These are phyloP conservation scores for Chiridota heheva DNA, from an alignment of 35 echinoderm and acorn worm species.

Conservation along the genomic window DNA sequence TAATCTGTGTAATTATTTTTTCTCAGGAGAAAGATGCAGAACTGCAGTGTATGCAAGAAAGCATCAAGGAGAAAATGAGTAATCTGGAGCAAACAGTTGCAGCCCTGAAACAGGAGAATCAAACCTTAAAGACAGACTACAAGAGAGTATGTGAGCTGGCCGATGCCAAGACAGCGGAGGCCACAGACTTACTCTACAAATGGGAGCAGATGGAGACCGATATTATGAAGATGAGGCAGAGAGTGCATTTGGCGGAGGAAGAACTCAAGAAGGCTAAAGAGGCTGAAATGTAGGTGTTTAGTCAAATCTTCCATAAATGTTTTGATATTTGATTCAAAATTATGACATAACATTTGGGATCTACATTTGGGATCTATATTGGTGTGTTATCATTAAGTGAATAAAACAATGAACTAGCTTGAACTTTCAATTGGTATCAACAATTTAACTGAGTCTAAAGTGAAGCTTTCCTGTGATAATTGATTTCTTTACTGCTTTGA, in stretches of 20 bases:
- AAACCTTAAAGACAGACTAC: constrained; percentile 58
- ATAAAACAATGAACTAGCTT: not conserved
- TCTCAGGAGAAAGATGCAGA: constrained; percentile 43
- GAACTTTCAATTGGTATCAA: no score
- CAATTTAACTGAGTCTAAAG: no score
- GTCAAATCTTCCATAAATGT: not conserved
- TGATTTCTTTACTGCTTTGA: no score
- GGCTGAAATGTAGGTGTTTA: constrained; percentile 61
- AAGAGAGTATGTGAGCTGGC: constrained; percentile 81
- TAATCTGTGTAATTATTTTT: no score
- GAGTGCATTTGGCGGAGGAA: constrained; percentile 51
- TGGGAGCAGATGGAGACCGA: constrained; percentile 63
- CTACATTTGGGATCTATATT: not conserved
- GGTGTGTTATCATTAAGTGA: not conserved
- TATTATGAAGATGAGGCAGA: constrained; percentile 55
- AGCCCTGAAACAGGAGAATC: constrained; percentile 48
- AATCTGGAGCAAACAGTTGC: constrained; percentile 51
- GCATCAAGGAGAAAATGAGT: constrained; percentile 24
- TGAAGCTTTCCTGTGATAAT: no score
- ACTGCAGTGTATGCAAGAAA: not conserved
- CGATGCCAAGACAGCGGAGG: constrained; percentile 51
- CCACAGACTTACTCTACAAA: constrained; percentile 64
- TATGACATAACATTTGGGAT: not conserved
- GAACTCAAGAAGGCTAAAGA: constrained; percentile 45
- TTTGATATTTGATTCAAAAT: not conserved